phyloP scores from a whole-genome alignment of 2,888 invertebrate species.

The Mesorhabditis belari region DNA sequence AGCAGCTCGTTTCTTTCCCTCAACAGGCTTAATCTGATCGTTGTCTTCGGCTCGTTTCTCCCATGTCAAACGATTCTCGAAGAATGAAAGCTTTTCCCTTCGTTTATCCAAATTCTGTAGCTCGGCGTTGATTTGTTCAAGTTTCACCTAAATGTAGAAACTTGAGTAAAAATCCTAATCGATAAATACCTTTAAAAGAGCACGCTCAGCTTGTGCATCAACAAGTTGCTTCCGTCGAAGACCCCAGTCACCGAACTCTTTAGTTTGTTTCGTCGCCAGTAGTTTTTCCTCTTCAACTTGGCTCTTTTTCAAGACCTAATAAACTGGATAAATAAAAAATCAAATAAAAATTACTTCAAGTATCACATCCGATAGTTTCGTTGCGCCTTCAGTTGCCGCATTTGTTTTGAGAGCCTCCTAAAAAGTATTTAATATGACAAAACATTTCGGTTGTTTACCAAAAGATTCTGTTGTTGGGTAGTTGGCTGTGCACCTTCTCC shows the following conservation, averaged over 20 bases:
- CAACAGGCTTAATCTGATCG: slow-evolving; percentile 32
- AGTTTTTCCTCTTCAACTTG: slow-evolving; percentile 13
- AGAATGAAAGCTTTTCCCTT: slow-evolving; percentile 31
- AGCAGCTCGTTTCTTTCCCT: slow-evolving; percentile 13
- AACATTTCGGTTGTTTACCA: too few species aligned
- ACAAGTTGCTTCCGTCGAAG: slow-evolving; percentile 22
- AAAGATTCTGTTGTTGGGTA: too few species aligned
- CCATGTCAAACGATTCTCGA: slow-evolving; percentile 27
- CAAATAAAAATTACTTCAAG: too few species aligned
- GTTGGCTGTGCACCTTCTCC: too few species aligned
- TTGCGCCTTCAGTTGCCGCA: too few species aligned
- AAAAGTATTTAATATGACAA: too few species aligned
- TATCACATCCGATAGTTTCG: too few species aligned
- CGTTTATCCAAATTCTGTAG: slow-evolving; percentile 19
- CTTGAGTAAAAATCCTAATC: background rate
- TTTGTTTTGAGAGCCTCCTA: too few species aligned
- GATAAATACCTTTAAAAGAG: slow-evolving; percentile 30
- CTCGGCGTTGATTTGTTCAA: slow-evolving; percentile 22
- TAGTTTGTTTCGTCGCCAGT: slow-evolving; percentile 17
- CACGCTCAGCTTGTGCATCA: slow-evolving; percentile 37
- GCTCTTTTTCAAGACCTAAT: background rate
- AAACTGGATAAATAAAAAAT: too few species aligned
- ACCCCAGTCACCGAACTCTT: slow-evolving; percentile 30
- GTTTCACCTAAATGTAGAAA: slow-evolving; percentile 6
- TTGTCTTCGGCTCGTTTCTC: slow-evolving; percentile 31